phyloP scores from a whole-genome alignment of 2,888 invertebrate genomes.

The Scaptomyza polygonia region DNA sequence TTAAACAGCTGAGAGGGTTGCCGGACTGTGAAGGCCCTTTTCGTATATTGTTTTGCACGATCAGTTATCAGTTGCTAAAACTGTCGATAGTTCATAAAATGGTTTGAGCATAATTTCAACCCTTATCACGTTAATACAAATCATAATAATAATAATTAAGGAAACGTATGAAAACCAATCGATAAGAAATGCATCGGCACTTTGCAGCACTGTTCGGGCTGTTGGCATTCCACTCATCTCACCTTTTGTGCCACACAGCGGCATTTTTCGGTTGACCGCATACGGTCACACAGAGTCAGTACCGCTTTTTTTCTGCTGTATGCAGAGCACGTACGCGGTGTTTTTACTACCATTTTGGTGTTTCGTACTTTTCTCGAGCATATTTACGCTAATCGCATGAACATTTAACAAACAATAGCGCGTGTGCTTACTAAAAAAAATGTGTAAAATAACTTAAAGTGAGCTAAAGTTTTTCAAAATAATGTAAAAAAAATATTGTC shows the following conservation, averaged over 20 bases:
- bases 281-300: slow-evolving; percentile 42
- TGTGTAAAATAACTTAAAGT: slow-evolving; percentile 26
- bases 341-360: slow-evolving; percentile 28
- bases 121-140: not conserved
- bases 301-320: slow-evolving; percentile 56
- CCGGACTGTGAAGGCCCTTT: slow-evolving; percentile 1
- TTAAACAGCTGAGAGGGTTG: slow-evolving; percentile 30
- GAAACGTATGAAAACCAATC: not conserved
- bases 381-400: slow-evolving; percentile 46
- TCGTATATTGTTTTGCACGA: not conserved
- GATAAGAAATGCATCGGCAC: not conserved
- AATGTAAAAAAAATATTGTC: not conserved
- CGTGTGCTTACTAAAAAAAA: not conserved
- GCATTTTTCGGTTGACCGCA: slow-evolving; percentile 4
- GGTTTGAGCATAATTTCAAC: not conserved
- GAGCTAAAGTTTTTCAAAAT: slow-evolving; percentile 7
- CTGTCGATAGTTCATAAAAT: not conserved
- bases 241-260: not conserved
- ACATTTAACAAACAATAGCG: slow-evolving; percentile 36
- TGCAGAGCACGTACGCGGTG: slow-evolving; percentile 46
- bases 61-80: not conserved
- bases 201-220: slow-evolving; percentile 30
- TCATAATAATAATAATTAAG: not conserved
- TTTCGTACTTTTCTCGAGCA: slow-evolving; percentile 47
- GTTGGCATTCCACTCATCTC: slow-evolving; percentile 1